These are phyloP conservation scores for Pseudorectes ferrugineus DNA, from an alignment of 2,113 vertebrate species.

Conservation along the genomic window DNA sequence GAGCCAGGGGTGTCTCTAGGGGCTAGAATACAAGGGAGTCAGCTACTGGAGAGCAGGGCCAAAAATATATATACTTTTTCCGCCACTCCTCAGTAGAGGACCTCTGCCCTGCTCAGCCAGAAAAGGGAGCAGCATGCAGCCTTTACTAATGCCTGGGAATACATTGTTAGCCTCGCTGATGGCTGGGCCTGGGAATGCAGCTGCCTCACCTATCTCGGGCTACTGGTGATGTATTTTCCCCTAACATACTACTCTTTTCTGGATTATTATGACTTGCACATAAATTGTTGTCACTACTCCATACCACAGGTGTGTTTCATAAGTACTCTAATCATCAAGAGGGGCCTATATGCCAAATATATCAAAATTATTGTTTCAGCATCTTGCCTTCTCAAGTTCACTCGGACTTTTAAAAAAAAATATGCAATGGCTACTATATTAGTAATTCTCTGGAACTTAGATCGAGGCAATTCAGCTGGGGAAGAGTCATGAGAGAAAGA, in stretches of 20 bases:
- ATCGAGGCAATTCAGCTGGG: neutral
- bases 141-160: neutral
- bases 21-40: neutral
- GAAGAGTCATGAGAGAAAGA: neutral
- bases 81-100: neutral
- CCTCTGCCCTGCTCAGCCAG: neutral
- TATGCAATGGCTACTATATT: neutral
- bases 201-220: neutral
- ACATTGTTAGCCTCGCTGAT: fast-evolving
- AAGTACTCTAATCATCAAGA: neutral
- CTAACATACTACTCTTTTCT: neutral
- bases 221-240: neutral
- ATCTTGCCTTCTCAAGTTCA: neutral
- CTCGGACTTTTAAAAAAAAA: neutral
- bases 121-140: fast-evolving
- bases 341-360: neutral
- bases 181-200: neutral
- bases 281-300: neutral
- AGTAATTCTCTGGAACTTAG: neutral
- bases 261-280: neutral
- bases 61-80: neutral
- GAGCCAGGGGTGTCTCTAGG: neutral
- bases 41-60: neutral
- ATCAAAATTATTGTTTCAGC: neutral
- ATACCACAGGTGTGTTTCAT: neutral